Percentiles rank a stretch among this genome's conserved stretches.
Evolutionary conservation across 2,797 vertebrate genomes (phyloP).

Genomic region (Melanotaenia boesemani): DNA sequence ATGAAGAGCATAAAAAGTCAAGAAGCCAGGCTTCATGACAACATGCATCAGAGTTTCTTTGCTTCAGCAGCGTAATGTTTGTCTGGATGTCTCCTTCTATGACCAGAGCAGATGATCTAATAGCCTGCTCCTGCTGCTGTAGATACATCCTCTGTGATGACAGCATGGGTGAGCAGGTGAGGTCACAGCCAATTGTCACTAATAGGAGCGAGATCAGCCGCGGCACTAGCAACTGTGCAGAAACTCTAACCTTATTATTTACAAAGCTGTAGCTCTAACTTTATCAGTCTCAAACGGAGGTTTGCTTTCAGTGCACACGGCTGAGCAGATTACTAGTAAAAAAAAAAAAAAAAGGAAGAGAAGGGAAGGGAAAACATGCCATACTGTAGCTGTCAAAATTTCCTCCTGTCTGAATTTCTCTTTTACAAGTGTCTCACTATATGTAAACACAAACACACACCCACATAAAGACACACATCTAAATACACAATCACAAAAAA

Average conservation of each 20-base stretch:
- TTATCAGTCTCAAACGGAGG: conserved; percentile 70
- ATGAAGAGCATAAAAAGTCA: conserved; percentile 63
- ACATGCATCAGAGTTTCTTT: conserved; percentile 64
- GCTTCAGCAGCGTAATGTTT: conserved; percentile 69
- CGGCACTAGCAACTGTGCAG: conserved; percentile 72
- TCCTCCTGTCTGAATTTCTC: conserved; percentile 76
- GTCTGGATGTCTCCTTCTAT: conserved; percentile 78
- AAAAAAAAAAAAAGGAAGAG: conserved; percentile 43
- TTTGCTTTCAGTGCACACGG: conserved; percentile 59
- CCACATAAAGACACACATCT: conserved; percentile 63
- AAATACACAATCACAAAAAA: conserved; percentile 52
- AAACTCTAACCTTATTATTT: conserved; percentile 81
- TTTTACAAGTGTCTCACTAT: conserved; percentile 74
- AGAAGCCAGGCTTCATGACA: conserved; percentile 66
- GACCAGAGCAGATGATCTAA: conserved; percentile 73
- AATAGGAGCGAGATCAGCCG: conserved; percentile 77
- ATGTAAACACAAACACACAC: conserved; percentile 75
- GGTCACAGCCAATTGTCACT: conserved; percentile 83
- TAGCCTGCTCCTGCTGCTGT: conserved; percentile 61
- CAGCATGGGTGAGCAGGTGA: conserved; percentile 77
- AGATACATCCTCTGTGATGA: conserved; percentile 69
- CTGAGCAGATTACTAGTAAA: conserved; percentile 74
- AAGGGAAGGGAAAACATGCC: conserved; percentile 68
- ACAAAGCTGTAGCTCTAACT: conserved; percentile 79
- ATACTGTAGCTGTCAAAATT: conserved; percentile 84